A percentile compares a stretch with the other conserved stretches of the same genome.
phyloP scores from a whole-genome alignment of 2,113 vertebrate species.

The Macquaria ambigua region DNA sequence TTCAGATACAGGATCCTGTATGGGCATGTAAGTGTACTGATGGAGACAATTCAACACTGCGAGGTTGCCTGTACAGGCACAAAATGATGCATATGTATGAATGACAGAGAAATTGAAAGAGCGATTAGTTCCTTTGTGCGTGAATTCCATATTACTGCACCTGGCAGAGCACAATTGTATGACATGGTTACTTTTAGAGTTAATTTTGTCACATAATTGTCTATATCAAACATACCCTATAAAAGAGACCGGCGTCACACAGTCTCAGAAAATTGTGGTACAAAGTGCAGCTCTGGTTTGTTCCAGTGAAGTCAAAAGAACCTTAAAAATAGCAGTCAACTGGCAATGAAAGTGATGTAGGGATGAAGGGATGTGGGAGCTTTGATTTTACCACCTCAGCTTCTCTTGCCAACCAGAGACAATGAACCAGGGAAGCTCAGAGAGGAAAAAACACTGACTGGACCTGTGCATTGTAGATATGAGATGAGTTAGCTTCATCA shows the following conservation, averaged over 20 bases:
- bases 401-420: background rate
- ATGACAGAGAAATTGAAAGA: background rate
- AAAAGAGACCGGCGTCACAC: too few relatives aligned
- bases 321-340: background rate
- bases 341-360: background rate
- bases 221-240: background rate
- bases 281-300: background rate
- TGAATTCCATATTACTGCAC: background rate
- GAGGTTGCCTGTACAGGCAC: background rate
- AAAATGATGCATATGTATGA: slow-evolving; percentile 1
- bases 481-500: background rate
- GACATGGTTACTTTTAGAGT: background rate
- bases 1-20: background rate
- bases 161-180: background rate
- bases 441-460: background rate
- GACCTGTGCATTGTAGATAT: background rate
- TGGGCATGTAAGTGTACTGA: background rate
- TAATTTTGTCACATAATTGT: background rate
- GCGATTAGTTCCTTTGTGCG: background rate
- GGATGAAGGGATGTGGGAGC: background rate
- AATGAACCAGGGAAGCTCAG: background rate
- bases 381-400: too few relatives aligned
- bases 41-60: slow-evolving; percentile 1
- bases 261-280: background rate
- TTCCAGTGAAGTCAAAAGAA: background rate